Evolutionary conservation across 2,888 invertebrate genomes (phyloP).

Genomic region (Eurytoma californica): DNA sequence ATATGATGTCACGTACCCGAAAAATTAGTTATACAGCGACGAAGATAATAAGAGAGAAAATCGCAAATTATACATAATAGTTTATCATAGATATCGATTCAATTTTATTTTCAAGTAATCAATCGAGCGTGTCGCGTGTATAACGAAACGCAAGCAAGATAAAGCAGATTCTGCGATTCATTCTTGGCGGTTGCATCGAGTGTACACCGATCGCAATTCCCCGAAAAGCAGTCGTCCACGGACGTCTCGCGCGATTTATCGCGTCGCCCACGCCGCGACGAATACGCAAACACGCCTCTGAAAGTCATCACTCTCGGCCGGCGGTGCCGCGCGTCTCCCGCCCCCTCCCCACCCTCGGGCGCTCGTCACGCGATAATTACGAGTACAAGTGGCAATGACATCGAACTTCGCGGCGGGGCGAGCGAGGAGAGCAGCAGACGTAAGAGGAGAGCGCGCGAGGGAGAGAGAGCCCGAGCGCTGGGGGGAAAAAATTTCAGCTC

Average conservation of each 20-base stretch:
- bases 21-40: no score
- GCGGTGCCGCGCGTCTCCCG: slow-evolving; percentile 42
- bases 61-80: no score
- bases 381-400: slow-evolving; percentile 54
- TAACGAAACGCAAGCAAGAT: slow-evolving; percentile 9
- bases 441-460: neutral
- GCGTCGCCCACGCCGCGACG: slow-evolving; percentile 32
- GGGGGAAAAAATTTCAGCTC: slow-evolving; percentile 16
- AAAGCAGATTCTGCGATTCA: neutral
- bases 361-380: slow-evolving; percentile 52
- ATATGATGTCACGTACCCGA: no score
- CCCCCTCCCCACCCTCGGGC: neutral
- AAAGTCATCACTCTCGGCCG: slow-evolving; percentile 38
- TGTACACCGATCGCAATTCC: neutral
- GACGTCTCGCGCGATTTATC: slow-evolving; percentile 33
- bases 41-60: no score
- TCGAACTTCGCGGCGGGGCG: slow-evolving; percentile 41
- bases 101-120: neutral
- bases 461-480: neutral
- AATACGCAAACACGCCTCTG: slow-evolving; percentile 37
- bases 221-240: slow-evolving; percentile 22
- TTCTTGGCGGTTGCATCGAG: slow-evolving; percentile 10
- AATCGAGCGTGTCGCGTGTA: neutral
- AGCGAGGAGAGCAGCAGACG: slow-evolving; percentile 3
- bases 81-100: no score